Conservation (phyloP, 2,888 invertebrate species). For the Mycalesis mineus region DNA sequence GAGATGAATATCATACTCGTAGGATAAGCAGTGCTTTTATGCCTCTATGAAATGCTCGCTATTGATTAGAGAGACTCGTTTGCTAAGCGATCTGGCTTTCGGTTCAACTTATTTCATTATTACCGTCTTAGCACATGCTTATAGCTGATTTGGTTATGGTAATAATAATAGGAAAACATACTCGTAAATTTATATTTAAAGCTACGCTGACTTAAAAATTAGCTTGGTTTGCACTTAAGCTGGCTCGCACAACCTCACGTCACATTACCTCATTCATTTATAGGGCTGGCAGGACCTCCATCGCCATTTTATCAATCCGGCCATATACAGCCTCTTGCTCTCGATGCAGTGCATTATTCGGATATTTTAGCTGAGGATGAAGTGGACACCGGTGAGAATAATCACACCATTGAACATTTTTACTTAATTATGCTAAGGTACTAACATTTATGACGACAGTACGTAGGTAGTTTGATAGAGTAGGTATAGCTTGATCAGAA, state of each 20-base stretch:
- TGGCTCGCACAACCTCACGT: not conserved
- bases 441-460: conserved; percentile 2
- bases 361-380: not conserved
- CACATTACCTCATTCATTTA: conserved; percentile 1
- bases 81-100: too few relatives aligned
- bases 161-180: too few relatives aligned
- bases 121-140: too few relatives aligned
- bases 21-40: too few relatives aligned
- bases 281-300: not conserved
- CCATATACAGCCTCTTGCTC: conserved; percentile 1
- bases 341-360: not conserved
- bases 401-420: not conserved
- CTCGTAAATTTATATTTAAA: too few relatives aligned
- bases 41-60: too few relatives aligned
- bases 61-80: too few relatives aligned
- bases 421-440: not conserved
- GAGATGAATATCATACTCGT: too few relatives aligned
- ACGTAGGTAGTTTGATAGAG: not conserved
- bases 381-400: not conserved
- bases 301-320: not conserved
- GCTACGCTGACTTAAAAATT: too few relatives aligned
- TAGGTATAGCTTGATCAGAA: too few relatives aligned
- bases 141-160: too few relatives aligned
- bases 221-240: not conserved
- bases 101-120: too few relatives aligned